Evolutionary conservation across 2,888 invertebrate genomes (phyloP).

Genomic region (Harpalus rufipes): DNA sequence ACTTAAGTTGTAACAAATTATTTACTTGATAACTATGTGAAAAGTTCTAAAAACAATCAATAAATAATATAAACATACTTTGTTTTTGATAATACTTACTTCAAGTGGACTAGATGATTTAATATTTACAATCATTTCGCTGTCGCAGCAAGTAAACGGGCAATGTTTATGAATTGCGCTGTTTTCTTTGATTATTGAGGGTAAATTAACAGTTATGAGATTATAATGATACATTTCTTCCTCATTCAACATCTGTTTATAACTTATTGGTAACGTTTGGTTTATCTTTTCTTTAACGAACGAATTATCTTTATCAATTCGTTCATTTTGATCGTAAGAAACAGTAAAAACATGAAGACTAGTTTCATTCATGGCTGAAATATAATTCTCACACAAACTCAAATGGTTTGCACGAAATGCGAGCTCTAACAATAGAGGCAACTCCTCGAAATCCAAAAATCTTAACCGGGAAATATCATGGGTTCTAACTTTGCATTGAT

Average conservation of each 20-base stretch:
- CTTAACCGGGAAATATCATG: slow-evolving; percentile 84
- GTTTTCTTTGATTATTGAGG: slow-evolving; percentile 76
- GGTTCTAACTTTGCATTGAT: slow-evolving; percentile 82
- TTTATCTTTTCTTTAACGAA: not conserved
- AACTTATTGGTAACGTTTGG: slow-evolving; percentile 72
- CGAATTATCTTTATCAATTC: not conserved
- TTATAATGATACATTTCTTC: slow-evolving; percentile 72
- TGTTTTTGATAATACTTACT: slow-evolving; percentile 70
- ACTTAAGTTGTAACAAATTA: slow-evolving; percentile 77
- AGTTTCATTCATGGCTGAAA: slow-evolving; percentile 81
- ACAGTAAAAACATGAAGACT: slow-evolving; percentile 57
- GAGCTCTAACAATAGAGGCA: slow-evolving; percentile 83
- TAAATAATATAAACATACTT: too few species aligned
- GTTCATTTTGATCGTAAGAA: slow-evolving; percentile 18
- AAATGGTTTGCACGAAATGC: slow-evolving; percentile 82
- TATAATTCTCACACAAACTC: slow-evolving; percentile 83
- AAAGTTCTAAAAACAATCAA: slow-evolving; percentile 68
- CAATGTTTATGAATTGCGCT: slow-evolving; percentile 76
- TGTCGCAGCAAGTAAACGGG: slow-evolving; percentile 76
- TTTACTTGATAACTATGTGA: slow-evolving; percentile 76
- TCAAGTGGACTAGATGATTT: slow-evolving; percentile 75
- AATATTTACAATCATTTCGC: slow-evolving; percentile 77
- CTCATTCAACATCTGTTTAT: slow-evolving; percentile 73
- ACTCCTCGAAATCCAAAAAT: slow-evolving; percentile 85
- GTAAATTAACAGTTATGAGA: slow-evolving; percentile 75